Conservation (phyloP, 2,888 invertebrate genomes). For the Aethes cnicana region DNA sequence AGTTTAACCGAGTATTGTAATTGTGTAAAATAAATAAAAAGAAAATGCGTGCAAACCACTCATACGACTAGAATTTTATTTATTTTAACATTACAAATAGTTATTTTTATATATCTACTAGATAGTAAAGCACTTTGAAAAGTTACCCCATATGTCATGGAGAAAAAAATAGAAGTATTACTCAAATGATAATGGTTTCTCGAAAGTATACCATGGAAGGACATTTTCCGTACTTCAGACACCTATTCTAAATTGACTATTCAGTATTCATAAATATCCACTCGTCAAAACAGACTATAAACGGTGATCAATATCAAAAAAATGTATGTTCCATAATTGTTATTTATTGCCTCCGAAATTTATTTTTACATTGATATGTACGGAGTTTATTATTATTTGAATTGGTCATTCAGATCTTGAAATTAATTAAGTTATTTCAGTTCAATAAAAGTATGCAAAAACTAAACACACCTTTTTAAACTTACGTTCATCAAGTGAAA, state of each 20-base stretch:
- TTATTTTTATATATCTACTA: slow-evolving; percentile 73
- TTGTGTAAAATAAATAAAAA: slow-evolving; percentile 29
- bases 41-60: slow-evolving; percentile 72
- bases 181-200: slow-evolving; percentile 21
- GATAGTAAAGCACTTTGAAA: slow-evolving; percentile 83
- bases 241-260: slow-evolving; percentile 77
- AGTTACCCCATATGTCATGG: slow-evolving; percentile 66
- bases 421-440: slow-evolving; percentile 29
- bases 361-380: slow-evolving; percentile 72
- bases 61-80: slow-evolving; percentile 70
- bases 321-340: slow-evolving; percentile 46
- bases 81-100: slow-evolving; percentile 76
- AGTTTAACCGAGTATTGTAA: slow-evolving; percentile 36
- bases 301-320: slow-evolving; percentile 21
- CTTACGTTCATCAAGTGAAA: slow-evolving; percentile 27
- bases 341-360: slow-evolving; percentile 68
- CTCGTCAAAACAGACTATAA: slow-evolving; percentile 26
- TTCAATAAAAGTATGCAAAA: slow-evolving; percentile 28
- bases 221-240: slow-evolving; percentile 38
- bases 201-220: slow-evolving; percentile 33
- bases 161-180: slow-evolving; percentile 42
- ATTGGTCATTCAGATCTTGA: slow-evolving; percentile 44
- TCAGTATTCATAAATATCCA: slow-evolving; percentile 36
- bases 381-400: slow-evolving; percentile 55
- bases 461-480: slow-evolving; percentile 11